Base-by-base conservation (phyloP, 2,113 vertebrate genomes). In the Herpetotheres cachinnans region DNA sequence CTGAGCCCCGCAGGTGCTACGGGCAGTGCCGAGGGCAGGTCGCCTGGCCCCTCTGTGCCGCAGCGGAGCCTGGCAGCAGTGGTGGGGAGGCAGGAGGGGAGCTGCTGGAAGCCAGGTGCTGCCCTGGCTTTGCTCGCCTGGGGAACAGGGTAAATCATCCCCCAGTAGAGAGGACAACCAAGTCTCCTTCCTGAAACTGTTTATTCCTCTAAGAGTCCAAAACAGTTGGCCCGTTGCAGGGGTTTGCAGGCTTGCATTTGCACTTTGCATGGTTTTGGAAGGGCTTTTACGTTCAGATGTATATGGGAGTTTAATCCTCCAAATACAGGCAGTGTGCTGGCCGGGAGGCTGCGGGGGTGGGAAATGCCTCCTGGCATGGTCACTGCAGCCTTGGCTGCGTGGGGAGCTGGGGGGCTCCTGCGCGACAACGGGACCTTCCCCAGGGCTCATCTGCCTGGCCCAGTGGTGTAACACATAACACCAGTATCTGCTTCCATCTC, bases 401-500 rank as follows among this genome's bases (percentile, higher is more conserved):
- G 44, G 21, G 24, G 18, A 62, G 18, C 69, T 77, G 63, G 21
- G 42, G 16, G 27, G 11, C 18, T 80, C 59, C 69, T 30, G 18
- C 4, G 21, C 56, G 52, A 32, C 20, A 4, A 34, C 1, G 17
- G n/a, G 44, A 70, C 65, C 52, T 42, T 42, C 42, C 42, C 25
- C 44, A 11, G 38, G 36, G 25, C 36, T 59, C 18, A 13, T 34
- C 36, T 58, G 17, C 47, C 13, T 0, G 1, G 26, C 56, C 66
- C 26, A 4, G n/a, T 2, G 7, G 10, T 32, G 29, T 20, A 8
- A 38, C 21, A 7, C 7, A 1, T 25, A 20, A 13, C 26, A 3
- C 0, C 0, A 49, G 8, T 15, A 1, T 42, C 56, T 84, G 71
- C 61, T 46, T 65, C 54, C 6, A 4, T 27, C 6, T 14, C n/a